A percentile compares a stretch with the other conserved stretches of the same genome.
Conservation (phyloP, 2,888 invertebrate genomes). For the Chymomyza procnemis region DNA sequence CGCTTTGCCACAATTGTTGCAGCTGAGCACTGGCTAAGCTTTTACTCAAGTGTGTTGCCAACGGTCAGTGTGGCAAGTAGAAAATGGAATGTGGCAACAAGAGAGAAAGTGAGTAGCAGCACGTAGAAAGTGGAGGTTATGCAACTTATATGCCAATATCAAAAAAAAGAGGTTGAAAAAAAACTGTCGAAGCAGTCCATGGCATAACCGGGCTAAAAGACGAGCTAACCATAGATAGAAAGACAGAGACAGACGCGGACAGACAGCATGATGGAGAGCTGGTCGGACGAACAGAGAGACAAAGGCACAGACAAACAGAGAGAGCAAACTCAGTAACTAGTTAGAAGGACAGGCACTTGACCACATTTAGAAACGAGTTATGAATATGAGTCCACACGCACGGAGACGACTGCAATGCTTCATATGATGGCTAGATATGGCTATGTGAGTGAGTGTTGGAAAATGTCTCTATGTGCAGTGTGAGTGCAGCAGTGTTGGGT, state of each 20-base stretch:
- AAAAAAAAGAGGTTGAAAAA: background rate
- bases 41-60: background rate
- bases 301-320: background rate
- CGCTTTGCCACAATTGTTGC: background rate
- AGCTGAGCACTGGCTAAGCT: background rate
- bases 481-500: no score
- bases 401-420: slow-evolving; percentile 19
- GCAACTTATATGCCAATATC: slow-evolving; percentile 30
- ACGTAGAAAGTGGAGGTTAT: slow-evolving; percentile 1
- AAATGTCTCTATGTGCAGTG: background rate
- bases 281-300: background rate
- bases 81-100: background rate
- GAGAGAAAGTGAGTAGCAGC: no score
- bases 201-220: background rate
- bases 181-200: slow-evolving; percentile 38
- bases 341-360: slow-evolving; percentile 49
- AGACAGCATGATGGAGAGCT: background rate
- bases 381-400: slow-evolving; percentile 65
- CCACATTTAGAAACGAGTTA: slow-evolving; percentile 72
- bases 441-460: background rate
- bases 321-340: background rate
- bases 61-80: background rate
- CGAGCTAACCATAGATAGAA: slow-evolving; percentile 6
- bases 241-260: background rate
- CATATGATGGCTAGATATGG: background rate